Evolutionary conservation across 1,140 invertebrate genomes (phyloP).

Genomic region (Drosophila trapezifrons): DNA sequence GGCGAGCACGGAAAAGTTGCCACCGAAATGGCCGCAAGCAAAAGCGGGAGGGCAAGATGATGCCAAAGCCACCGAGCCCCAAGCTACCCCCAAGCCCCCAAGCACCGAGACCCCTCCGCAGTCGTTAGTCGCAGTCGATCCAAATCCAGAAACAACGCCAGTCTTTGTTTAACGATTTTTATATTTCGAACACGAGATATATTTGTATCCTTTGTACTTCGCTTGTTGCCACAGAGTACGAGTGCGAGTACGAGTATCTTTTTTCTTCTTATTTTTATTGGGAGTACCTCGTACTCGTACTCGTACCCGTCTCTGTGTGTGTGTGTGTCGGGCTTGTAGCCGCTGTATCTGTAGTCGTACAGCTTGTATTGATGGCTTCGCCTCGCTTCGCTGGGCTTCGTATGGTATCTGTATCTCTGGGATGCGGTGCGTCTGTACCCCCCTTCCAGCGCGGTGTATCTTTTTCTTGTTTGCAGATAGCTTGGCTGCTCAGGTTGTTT

Average conservation of each 20-base stretch:
- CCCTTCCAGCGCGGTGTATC: slow-evolving; percentile 23
- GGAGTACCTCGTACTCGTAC: not conserved
- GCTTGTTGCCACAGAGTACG: slow-evolving; percentile 63
- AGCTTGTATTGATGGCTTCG: slow-evolving; percentile 53
- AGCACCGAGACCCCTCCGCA: slow-evolving; percentile 3
- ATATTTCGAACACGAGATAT: slow-evolving; percentile 82
- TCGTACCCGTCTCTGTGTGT: slow-evolving; percentile 16
- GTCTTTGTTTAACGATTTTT: slow-evolving; percentile 83
- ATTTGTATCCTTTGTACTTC: slow-evolving; percentile 82
- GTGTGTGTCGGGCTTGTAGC: slow-evolving; percentile 35
- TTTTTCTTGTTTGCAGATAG: slow-evolving; percentile 46
- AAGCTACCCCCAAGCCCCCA: not conserved
- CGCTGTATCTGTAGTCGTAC: slow-evolving; percentile 52
- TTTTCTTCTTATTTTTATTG: slow-evolving; percentile 19
- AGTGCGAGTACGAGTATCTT: slow-evolving; percentile 21
- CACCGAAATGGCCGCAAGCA: slow-evolving; percentile 51
- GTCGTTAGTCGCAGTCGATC: slow-evolving; percentile 65
- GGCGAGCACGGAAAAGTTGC: slow-evolving; percentile 40
- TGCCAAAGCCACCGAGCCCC: slow-evolving; percentile 18
- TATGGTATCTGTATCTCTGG: slow-evolving; percentile 36
- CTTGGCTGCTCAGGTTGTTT: slow-evolving; percentile 23
- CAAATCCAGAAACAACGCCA: slow-evolving; percentile 80
- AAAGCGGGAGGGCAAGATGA: slow-evolving; percentile 71
- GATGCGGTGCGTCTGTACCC: slow-evolving; percentile 4
- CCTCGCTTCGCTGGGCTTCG: slow-evolving; percentile 50